A percentile compares a stretch with the other conserved stretches of the same genome.
phyloP scores from a whole-genome alignment of 1,140 invertebrate species.

The Cotesia chilonis region DNA sequence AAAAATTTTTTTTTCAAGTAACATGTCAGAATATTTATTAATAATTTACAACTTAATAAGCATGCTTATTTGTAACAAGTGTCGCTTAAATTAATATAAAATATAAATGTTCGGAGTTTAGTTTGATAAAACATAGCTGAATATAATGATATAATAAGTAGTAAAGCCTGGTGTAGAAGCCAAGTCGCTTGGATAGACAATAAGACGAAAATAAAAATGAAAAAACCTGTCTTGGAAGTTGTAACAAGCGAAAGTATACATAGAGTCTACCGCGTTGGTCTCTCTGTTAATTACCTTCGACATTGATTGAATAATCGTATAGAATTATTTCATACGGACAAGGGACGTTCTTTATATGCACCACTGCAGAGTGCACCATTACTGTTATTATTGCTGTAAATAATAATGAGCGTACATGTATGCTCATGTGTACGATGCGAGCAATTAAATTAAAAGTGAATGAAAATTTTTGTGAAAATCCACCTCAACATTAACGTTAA shows the following conservation, averaged over 20 bases:
- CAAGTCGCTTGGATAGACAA: background rate
- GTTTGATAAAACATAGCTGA: too few relatives aligned
- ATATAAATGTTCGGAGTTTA: too few relatives aligned
- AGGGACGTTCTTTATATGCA: constrained; percentile 18
- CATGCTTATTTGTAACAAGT: too few relatives aligned
- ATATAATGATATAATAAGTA: background rate
- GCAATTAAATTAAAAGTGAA: constrained; percentile 22
- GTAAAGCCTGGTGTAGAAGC: background rate
- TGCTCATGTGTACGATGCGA: background rate
- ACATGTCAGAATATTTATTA: too few relatives aligned
- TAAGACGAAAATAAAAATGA: background rate
- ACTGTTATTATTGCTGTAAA: too few relatives aligned
- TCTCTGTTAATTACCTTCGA: constrained; percentile 31
- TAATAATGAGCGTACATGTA: too few relatives aligned
- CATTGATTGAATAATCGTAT: constrained; percentile 35
- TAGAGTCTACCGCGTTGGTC: constrained; percentile 26
- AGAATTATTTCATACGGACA: constrained; percentile 26
- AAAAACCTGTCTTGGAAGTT: constrained; percentile 28
- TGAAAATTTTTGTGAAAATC: background rate
- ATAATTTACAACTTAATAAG: too few relatives aligned
- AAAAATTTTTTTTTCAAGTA: too few relatives aligned
- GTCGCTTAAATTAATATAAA: too few relatives aligned
- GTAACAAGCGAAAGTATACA: constrained; percentile 32
- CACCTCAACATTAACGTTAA: background rate
- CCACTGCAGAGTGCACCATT: background rate